Evolutionary conservation across 1,140 invertebrate species (phyloP), one percentile per base, ranked within the genome.

Genomic region (Brachionus sp.): DNA sequence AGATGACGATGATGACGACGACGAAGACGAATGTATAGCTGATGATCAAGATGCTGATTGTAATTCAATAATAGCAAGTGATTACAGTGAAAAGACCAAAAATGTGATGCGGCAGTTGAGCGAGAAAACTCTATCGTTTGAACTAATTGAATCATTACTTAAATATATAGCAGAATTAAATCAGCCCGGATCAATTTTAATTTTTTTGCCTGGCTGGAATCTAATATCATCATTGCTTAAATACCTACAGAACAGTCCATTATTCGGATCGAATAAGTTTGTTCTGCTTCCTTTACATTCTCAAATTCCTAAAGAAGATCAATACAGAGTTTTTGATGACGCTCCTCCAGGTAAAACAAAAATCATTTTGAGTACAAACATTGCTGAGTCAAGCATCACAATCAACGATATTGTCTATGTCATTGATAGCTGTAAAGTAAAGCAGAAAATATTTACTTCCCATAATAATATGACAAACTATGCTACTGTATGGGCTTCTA

Each of bases 41-140:
- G 35, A 25, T 46, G 39, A 44, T 23, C 37, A 75, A 25, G 70
- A 75, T 13, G 19, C 44, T 46, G 90, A 90, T 83, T 87, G 89
- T 84, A 90, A 90, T 83, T 84, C 88, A 75, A 84, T 87, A 16
- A 86, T 89, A 19, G 85, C 86, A 23, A 64, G 77, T 33, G 88
- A 90, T 33, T 91, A 91, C 84, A 87, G 86, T 12, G 85, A 86
- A 23, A 88, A 91, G 80, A 96, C 95, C 0, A 91, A 90, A 53
- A 90, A 91, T 57, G 90, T 93, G 0, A 92, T 98, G 92, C 88
- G 91, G 0, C 90, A 92, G 86, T 84, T 98, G 9, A 94, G 92
- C 35, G 96, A 98, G 86, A 94, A 94, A 87, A 94, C 97, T 89
- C 91, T 96, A 75, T 94, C 93, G 85, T 97, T 97, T 88, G 95